Conservation (phyloP, 2,888 invertebrate genomes). For the Synergus gifuensis region DNA sequence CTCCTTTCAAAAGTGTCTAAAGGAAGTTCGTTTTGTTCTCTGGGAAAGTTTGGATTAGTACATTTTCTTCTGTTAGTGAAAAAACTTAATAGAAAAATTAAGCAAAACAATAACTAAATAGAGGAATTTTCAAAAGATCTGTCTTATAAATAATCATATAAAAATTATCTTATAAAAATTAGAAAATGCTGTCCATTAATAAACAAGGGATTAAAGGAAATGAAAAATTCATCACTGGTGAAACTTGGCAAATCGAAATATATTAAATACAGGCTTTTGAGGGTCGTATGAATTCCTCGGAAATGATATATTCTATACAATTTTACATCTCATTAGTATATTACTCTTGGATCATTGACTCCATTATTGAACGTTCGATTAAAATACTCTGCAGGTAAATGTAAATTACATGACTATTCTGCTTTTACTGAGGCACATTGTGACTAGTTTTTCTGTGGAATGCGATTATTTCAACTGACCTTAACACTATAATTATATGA, state of each 20-base stretch:
- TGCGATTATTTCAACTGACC: background rate
- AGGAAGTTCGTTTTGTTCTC: conserved; percentile 37
- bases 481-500: background rate
- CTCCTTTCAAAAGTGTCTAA: conserved; percentile 53
- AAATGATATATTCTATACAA: background rate
- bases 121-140: background rate
- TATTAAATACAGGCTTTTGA: conserved; percentile 31
- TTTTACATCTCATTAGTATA: conserved; percentile 26
- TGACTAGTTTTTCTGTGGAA: conserved; percentile 25
- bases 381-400: conserved; percentile 21
- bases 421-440: background rate
- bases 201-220: background rate
- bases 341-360: conserved; percentile 6
- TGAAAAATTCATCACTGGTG: background rate
- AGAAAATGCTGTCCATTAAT: no score
- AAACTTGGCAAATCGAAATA: background rate
- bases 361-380: conserved; percentile 19
- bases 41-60: background rate
- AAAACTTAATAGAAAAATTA: background rate
- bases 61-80: background rate
- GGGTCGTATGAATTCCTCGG: conserved; percentile 1
- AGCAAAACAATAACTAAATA: background rate
- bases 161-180: no score
- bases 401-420: background rate
- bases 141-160: no score